These are phyloP conservation scores for Podarcis siculus DNA, from an alignment of 2,797 vertebrate genomes.

Conservation along the genomic window DNA sequence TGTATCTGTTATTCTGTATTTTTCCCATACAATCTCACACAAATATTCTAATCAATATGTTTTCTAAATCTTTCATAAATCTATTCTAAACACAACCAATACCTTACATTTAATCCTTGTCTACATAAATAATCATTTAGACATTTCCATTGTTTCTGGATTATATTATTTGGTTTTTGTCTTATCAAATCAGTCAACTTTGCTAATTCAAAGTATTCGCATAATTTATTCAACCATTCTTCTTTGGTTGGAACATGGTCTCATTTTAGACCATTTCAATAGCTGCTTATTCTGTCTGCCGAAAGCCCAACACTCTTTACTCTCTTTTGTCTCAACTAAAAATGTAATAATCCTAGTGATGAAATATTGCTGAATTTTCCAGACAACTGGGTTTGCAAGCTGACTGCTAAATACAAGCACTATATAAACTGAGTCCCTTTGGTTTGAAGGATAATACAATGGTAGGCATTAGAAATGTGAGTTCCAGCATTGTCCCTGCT, in stretches of 20 bases:
- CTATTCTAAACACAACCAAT: too few relatives aligned
- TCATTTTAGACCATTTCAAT: not conserved
- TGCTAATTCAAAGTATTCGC: too few relatives aligned
- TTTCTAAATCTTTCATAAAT: too few relatives aligned
- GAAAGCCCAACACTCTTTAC: not conserved
- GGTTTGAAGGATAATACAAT: not conserved
- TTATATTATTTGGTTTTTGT: too few relatives aligned
- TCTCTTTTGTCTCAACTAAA: not conserved
- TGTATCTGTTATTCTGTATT: too few relatives aligned
- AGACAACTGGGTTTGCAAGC: not conserved
- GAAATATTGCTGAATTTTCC: not conserved
- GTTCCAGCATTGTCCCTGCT: not conserved
- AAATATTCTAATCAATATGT: too few relatives aligned
- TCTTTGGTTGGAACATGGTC: not conserved
- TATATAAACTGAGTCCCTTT: not conserved
- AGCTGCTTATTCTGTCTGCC: not conserved
- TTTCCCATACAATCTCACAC: too few relatives aligned
- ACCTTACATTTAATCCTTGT: too few relatives aligned
- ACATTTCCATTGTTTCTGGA: too few relatives aligned
- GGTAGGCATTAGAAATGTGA: not conserved
- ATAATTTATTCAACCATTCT: too few relatives aligned
- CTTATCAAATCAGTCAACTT: too few relatives aligned
- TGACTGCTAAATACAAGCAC: not conserved
- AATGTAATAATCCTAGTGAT: not conserved
- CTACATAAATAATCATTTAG: too few relatives aligned